Percentiles rank a stretch among this genome's conserved stretches.
These are phyloP conservation scores for Gymnothorax reevesii DNA, from an alignment of 2,797 vertebrate genomes.

Conservation along the genomic window DNA sequence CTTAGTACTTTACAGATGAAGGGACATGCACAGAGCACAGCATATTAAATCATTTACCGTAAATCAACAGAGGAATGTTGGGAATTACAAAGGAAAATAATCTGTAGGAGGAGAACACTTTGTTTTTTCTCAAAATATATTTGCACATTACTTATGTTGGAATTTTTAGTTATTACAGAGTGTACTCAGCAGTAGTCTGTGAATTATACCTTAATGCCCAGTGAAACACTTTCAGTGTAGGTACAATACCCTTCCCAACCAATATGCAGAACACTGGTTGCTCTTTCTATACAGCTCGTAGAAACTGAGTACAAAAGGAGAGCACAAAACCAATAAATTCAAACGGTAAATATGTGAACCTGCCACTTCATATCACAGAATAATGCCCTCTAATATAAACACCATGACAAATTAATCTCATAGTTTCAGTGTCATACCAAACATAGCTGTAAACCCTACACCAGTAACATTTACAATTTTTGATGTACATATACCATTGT, in stretches of 20 bases:
- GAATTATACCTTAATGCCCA: slow-evolving; percentile 4
- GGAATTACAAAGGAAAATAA: neutral
- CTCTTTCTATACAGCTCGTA: neutral
- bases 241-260: neutral
- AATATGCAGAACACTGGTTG: neutral
- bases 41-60: neutral
- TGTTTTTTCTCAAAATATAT: neutral
- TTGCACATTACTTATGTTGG: neutral
- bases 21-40: neutral
- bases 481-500: neutral
- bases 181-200: neutral
- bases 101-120: neutral
- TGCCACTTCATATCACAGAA: neutral
- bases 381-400: slow-evolving; percentile 13
- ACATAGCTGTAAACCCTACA: neutral
- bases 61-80: neutral
- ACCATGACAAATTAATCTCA: neutral
- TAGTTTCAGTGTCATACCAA: slow-evolving; percentile 5
- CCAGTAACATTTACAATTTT: neutral
- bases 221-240: neutral
- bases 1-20: neutral
- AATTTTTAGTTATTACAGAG: neutral
- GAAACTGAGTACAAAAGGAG: neutral
- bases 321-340: neutral
- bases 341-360: neutral